Evolutionary conservation across 2,113 vertebrate genomes (phyloP).

Genomic region (Toxostoma redivivum): DNA sequence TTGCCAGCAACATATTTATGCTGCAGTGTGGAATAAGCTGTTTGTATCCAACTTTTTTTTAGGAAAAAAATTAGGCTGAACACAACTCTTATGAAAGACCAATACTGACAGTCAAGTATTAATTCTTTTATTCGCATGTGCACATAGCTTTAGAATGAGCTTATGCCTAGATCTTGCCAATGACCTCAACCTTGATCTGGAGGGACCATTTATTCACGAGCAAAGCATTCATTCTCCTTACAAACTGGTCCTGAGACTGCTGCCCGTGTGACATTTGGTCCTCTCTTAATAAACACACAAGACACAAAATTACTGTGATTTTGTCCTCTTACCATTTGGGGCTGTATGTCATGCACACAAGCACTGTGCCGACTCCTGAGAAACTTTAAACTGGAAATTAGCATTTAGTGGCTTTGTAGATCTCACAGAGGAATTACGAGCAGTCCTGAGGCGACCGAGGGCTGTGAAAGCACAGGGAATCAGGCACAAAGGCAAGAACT

Average conservation of each 20-base stretch:
- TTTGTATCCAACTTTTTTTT: background rate
- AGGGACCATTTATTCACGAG: constrained; percentile 61
- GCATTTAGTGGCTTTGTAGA: constrained; percentile 1
- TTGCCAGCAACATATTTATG: background rate
- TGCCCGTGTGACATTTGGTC: background rate
- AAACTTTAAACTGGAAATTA: constrained; percentile 13
- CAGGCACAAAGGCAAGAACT: background rate
- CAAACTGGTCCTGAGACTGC: constrained; percentile 27
- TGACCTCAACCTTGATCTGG: constrained; percentile 70
- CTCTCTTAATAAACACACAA: constrained; percentile 20
- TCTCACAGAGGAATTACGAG: constrained; percentile 9
- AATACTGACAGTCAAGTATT: background rate
- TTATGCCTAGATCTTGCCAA: constrained; percentile 58
- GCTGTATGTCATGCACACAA: background rate
- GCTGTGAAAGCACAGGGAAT: background rate
- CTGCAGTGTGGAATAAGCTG: background rate
- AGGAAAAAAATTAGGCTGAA: background rate
- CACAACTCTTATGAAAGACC: background rate
- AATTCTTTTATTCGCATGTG: constrained; percentile 9
- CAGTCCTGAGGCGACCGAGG: background rate
- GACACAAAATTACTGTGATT: background rate
- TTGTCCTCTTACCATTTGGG: constrained; percentile 6
- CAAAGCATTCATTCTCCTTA: constrained; percentile 48
- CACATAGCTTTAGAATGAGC: constrained; percentile 54
- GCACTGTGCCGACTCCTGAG: background rate